These are phyloP conservation scores for Eristalis tenax DNA, from an alignment of 2,888 invertebrate genomes.

Conservation along the genomic window DNA sequence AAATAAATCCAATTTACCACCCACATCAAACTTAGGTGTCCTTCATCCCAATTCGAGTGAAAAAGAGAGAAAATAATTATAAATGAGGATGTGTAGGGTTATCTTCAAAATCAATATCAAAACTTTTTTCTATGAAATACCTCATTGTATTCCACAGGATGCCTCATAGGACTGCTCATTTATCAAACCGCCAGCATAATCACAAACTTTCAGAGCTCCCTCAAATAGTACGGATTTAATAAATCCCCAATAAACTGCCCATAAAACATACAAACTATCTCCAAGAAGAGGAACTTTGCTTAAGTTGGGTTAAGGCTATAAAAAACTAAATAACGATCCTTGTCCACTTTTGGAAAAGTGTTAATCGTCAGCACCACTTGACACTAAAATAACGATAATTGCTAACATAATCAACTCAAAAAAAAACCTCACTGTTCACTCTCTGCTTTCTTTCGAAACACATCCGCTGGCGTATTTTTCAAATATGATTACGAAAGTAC, in stretches of 20 bases:
- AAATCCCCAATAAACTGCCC: neutral
- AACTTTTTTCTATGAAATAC: too few species aligned
- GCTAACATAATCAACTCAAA: neutral
- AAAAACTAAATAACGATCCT: neutral
- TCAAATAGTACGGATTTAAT: neutral
- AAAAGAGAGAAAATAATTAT: neutral
- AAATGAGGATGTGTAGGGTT: conserved; percentile 10
- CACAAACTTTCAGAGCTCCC: neutral
- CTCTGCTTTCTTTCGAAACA: neutral
- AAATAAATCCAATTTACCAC: neutral
- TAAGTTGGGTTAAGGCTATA: neutral
- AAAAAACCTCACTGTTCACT: neutral
- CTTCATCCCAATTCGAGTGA: neutral
- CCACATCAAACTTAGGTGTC: neutral
- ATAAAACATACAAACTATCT: neutral
- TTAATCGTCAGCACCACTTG: neutral
- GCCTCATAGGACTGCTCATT: too few species aligned
- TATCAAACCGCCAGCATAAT: neutral
- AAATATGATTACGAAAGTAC: neutral
- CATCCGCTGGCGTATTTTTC: neutral
- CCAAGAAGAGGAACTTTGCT: neutral
- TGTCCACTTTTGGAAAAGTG: neutral
- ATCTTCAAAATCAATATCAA: conserved; percentile 14
- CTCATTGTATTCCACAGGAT: too few species aligned
- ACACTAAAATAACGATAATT: neutral